Base-by-base conservation (phyloP, 2,888 invertebrate species). In the Netelia inedita region DNA sequence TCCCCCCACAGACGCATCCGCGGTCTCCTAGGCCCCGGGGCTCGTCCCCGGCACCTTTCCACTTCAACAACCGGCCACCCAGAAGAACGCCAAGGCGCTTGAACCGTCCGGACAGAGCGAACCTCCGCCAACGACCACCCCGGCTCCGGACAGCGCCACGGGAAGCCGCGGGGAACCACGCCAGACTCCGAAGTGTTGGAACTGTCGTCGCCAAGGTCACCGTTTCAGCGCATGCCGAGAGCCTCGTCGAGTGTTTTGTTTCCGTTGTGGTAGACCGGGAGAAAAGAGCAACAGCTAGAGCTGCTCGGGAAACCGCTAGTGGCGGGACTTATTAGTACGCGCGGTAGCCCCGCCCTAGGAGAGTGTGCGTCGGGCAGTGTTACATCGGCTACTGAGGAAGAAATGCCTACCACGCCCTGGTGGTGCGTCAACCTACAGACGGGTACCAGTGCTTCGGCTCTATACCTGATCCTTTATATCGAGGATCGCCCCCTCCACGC, bases 381-480 rank as follows among this genome's bases (percentile, higher is more conserved):
- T 74, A 46, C 0, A 5, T 53, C 5, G 50, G 74, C 50, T 10
- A 1, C 63, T 50, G 1, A 0, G 46, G 1, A 11, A 8, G 5
- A 16, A 35, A 1, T 35, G 50, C 0, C 59, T 21, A 0, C 28
- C 3, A 55, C 35, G 8, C 50, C 50, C 2, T 50, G 2, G 11
- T 50, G n/a, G 50, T 14, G 50, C 50, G 9, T 11, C 14, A 11
- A 50, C 2, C n/a, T 50, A 11, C 2, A 50, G 10, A 57, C 57
- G 16, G 16, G 14, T 0, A n/a, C 11, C 11, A 50, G 57, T 2
- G 5, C 9, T 9, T 9, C 57, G n/a, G 74, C 74, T 0, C 63
- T 74, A 9, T 74, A 53, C 16, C 3, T 74, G 2, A 65, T 55
- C 21, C 66, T 76, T 3, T 57, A 66, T 1, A 6, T 76, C 3